Evolutionary conservation across 2,113 vertebrate species (phyloP), one percentile per base, ranked within the genome.

Genomic region (Phalacrocorax carbo): DNA sequence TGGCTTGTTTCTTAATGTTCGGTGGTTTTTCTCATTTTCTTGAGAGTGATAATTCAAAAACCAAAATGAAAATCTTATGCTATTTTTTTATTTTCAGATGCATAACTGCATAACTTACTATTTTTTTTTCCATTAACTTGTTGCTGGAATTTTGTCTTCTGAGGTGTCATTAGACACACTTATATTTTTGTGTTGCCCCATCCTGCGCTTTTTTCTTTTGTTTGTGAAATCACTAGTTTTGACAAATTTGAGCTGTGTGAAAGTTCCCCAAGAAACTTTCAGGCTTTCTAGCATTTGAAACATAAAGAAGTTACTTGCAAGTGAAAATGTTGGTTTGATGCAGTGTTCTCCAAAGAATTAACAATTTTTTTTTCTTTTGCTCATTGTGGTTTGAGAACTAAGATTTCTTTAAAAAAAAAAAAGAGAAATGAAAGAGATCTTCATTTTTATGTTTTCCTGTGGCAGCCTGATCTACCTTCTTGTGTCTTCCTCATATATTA

Each of bases 371-470:
- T 36, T 60, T 22, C 16, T 97, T 98, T 98, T 98, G 98, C 98
- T 98, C 96, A 98, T 96, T 97, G 98, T 98, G 98, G 98, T 98
- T 98, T 98, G 97, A 98, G 98, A 98, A 97, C 97, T 88, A 95
- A 94, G 36, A 95, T 68, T 84, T 89, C 87, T 83, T 95, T 57
- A 54, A 96, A 96, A 90, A 81, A 66, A 1, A 42, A 1, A 42
- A 1, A 61, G 20, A 71, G 4, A 68, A 42, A 11, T 32, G 36
- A 86, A 15, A 80, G 36, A 86, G 17, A 80, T 82, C 75, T 97
- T 78, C 46, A 79, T 96, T 82, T 94, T 97, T 96, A 66, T 78
- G 82, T 92, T 91, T 96, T 78, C 57, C 34, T 96, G 76, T 97
- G 91, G 86, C 9, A 96, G 52, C 82, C 57, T 87, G 23, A 95